Base-by-base conservation (phyloP, 2,888 invertebrate genomes). In the Deilephila elpenor region DNA sequence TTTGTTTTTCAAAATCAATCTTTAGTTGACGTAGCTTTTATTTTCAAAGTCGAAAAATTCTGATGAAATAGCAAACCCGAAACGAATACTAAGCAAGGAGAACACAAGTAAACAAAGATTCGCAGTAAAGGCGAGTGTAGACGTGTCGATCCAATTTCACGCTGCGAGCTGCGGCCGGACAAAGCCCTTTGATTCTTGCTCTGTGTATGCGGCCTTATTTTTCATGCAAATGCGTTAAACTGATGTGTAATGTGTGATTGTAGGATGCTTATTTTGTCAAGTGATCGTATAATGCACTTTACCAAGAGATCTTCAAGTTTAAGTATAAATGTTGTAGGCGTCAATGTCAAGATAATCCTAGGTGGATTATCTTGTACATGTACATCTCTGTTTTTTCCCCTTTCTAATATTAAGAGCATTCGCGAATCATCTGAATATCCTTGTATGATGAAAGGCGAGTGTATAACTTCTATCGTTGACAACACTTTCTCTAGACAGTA, bases 131-230 rank as follows among this genome's bases (percentile, higher is more conserved):
- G 25, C 64, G 20, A 25, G 44, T 44, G 44, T 44, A 67, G 44
- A 67, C 61, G 74, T 76, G 77, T 75, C 76, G 75, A 82, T 82
- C 79, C 80, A 82, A 82, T 82, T 82, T 82, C 82, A 80, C 78
- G 82, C 60, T 17, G 60, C 62, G 59, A 59, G 51, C 29, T 44
- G 17, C 67, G 64, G 44, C 72, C 56, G 71, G 62, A 67, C 64
- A 67, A 44, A 67, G 74, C 73, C 77, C 76, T 77, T 75, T 76
- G 76, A 74, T 74, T 56, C 59, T 56, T 71, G n/a, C 32, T 59
- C 14, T 56, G 51, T 51, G 53, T 29, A 29, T 51, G 20, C 14
- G 56, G 70, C 14, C n/a, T n/a, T 32, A 70, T 29, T 70, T 70
- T 56, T 70, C 17, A 70, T 51, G 51, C n/a, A 51, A 44, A 67